A percentile compares a stretch with the other conserved stretches of the same genome.
Evolutionary conservation across 1,140 invertebrate genomes (phyloP).

Genomic region (Euglossa dilemma): DNA sequence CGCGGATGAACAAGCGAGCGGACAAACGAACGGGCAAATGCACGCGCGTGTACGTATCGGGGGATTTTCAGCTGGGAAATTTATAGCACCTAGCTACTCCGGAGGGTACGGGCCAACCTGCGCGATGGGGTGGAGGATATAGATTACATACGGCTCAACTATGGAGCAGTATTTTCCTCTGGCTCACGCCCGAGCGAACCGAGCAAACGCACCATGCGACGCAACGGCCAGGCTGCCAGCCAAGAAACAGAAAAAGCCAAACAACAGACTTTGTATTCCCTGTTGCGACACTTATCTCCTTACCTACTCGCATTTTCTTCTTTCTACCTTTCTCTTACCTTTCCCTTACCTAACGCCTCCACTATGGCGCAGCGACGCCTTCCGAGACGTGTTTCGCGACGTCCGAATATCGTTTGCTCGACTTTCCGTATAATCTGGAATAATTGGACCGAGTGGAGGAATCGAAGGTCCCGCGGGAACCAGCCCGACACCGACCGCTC

Average conservation of each 20-base stretch:
- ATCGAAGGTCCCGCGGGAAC: background rate
- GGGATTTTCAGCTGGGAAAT: constrained; percentile 69
- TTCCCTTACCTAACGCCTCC: background rate
- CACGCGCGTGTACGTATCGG: constrained; percentile 53
- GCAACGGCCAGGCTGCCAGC: background rate
- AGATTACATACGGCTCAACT: constrained; percentile 70
- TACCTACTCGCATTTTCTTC: constrained; percentile 59
- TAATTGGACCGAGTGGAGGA: too few species aligned
- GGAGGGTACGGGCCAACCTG: constrained; percentile 52
- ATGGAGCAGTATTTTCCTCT: constrained; percentile 58
- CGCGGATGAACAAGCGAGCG: constrained; percentile 31
- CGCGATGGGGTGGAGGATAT: constrained; percentile 55
- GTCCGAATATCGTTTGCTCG: background rate
- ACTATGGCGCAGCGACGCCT: background rate
- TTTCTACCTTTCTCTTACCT: background rate
- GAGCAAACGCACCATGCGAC: constrained; percentile 43
- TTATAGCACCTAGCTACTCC: constrained; percentile 64
- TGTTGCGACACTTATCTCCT: constrained; percentile 71
- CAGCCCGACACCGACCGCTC: background rate
- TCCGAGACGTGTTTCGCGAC: background rate
- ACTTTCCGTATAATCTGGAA: background rate
- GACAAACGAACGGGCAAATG: constrained; percentile 45
- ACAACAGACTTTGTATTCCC: constrained; percentile 67
- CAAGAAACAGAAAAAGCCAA: constrained; percentile 25
- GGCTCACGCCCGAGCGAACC: constrained; percentile 47